Evolutionary conservation across 2,797 vertebrate genomes (phyloP), one percentile per base, ranked within the genome.

Genomic region (Sebastes jordani): DNA sequence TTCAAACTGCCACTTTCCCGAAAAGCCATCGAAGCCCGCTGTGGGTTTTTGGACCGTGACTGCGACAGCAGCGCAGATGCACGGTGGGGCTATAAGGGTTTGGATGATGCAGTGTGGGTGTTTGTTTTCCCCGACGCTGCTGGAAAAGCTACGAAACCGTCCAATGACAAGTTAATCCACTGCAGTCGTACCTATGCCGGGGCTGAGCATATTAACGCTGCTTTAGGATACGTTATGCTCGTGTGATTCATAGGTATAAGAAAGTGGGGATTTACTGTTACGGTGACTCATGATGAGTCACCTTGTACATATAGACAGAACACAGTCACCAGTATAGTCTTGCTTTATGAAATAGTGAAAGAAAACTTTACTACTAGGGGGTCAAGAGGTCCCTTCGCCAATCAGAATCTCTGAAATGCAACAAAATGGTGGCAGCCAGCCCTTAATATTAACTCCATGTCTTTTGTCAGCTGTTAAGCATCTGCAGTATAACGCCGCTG

Each of bases 271-370:
- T 93, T 86, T 91, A 88, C 88, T 73, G 81, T 87, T 89, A 76
- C 34, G 71, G 87, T 93, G 92, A 93, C 83, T 94, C 93, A 91
- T 59, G 71, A 84, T 91, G 90, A 93, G 86, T 93, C 89, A 91
- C 71, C 64, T 56, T 80, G 71, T 65, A 84, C 63, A 76, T 86
- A 92, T 84, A 81, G 88, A 80, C 32, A 64, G 54, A 77, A 38
- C 36, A 55, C 25, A 25, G 59, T 72, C 7, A 71, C 70, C 8
- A 62, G 34, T 70, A 36, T 59, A 14, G 8, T 34, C 29, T 34
- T 55, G 18, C n/a, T 78, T 18, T 23, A 22, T 55, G 4, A 67
- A 76, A 67, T 11, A 54, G 1, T 76, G 20, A 56, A 56, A 56
- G 3, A 61, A 72, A 80, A 60, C 55, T 67, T 67, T 27, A 59